Percentiles rank a stretch among this genome's conserved stretches.
phyloP scores from a whole-genome alignment of 1,140 invertebrate genomes.

The Cheumatopsyche charites region DNA sequence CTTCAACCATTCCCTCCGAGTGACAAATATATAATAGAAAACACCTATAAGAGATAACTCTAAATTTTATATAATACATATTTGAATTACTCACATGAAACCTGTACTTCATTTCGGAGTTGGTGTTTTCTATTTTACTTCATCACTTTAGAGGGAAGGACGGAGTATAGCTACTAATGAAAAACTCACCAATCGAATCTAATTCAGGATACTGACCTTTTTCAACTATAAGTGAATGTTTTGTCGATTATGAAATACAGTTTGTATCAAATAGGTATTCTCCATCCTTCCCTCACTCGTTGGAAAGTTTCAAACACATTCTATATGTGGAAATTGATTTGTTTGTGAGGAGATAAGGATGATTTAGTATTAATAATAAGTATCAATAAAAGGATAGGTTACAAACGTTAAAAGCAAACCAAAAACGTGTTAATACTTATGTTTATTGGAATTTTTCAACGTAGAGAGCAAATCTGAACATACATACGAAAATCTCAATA shows the following conservation, averaged over 20 bases:
- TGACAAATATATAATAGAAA: conserved; percentile 40
- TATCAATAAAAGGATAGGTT: too few species aligned
- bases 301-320: neutral
- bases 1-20: conserved; percentile 2
- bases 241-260: neutral
- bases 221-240: conserved; percentile 9
- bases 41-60: conserved; percentile 26
- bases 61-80: conserved; percentile 6
- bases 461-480: neutral
- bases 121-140: conserved; percentile 45
- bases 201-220: neutral
- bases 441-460: too few species aligned
- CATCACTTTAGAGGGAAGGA: conserved; percentile 45
- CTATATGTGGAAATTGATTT: too few species aligned
- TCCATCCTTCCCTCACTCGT: conserved; percentile 44
- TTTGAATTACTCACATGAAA: conserved; percentile 9
- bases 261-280: neutral
- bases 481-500: neutral
- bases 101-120: neutral
- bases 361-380: neutral
- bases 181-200: conserved; percentile 40
- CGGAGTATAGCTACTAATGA: conserved; percentile 37
- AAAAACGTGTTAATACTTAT: too few species aligned
- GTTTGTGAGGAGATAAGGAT: neutral
- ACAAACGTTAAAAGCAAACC: too few species aligned